Conservation (phyloP, 2,888 invertebrate genomes). For the Cataglyphis livida region DNA sequence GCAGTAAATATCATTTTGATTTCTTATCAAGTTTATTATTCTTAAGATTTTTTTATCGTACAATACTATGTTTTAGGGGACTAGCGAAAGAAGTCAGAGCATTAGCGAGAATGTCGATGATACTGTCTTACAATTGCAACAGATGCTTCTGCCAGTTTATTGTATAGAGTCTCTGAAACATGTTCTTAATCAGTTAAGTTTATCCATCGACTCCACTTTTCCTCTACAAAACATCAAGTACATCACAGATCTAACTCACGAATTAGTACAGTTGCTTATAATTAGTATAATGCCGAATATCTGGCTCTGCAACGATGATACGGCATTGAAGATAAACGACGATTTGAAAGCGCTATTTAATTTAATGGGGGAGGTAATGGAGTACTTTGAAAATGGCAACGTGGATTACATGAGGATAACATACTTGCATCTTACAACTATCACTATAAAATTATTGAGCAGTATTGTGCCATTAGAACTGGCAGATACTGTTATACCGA, state of each 20-base stretch:
- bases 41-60: not conserved
- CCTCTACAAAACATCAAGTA: slow-evolving; percentile 78
- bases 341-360: slow-evolving; percentile 84
- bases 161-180: slow-evolving; percentile 85
- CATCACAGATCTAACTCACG: slow-evolving; percentile 77
- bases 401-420: slow-evolving; percentile 83
- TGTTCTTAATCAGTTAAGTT: slow-evolving; percentile 78
- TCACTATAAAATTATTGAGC: slow-evolving; percentile 83
- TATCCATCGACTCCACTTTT: slow-evolving; percentile 71
- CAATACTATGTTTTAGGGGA: slow-evolving; percentile 63
- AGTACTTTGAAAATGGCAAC: slow-evolving; percentile 75
- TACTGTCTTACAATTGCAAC: slow-evolving; percentile 83
- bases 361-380: slow-evolving; percentile 87
- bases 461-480: slow-evolving; percentile 85
- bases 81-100: slow-evolving; percentile 77
- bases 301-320: slow-evolving; percentile 85
- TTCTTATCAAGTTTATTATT: slow-evolving; percentile 17
- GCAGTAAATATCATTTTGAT: slow-evolving; percentile 65
- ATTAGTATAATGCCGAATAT: slow-evolving; percentile 87
- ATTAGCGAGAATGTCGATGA: slow-evolving; percentile 80
- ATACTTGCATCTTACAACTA: slow-evolving; percentile 86
- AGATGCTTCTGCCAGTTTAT: slow-evolving; percentile 86
- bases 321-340: slow-evolving; percentile 77
- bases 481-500: slow-evolving; percentile 85
- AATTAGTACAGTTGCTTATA: slow-evolving; percentile 86